Base-by-base conservation (phyloP, 2,113 vertebrate genomes). In the Myotis brandtii region DNA sequence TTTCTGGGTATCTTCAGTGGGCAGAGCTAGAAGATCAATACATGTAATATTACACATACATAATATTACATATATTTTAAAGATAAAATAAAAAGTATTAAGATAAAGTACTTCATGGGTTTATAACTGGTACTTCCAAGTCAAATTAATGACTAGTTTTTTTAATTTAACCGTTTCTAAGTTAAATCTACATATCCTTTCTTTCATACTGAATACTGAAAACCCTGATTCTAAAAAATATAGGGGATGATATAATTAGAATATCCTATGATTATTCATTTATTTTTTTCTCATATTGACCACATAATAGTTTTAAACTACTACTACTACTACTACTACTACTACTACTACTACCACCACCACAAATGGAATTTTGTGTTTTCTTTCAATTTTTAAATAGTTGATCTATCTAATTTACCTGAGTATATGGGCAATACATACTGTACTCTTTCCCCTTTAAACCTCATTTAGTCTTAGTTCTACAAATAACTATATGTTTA, bases 211-310 rank as follows among this genome's bases (percentile, higher is more conserved):
- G 76, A 94, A 89, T 16, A 52, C 50, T 64, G 10, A 62, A 62
- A 75, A 62, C 64, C 3, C 17, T 40, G 25, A 59, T 43, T 37
- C 30, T n/a, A 40, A 66, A 32, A 82, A 76, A 69, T 82, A 67
- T 3, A 86, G 8, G n/a, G 7, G 17, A 54, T 64, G 17, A 84
- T 66, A 56, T 43, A 66, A 66, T 72, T 83, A 64, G n/a, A 82
- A 69, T 82, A 83, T 69, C 23, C 40, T 70, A 43, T n/a, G 37
- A 18, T 56, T 25, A 56, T 7, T 32, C 21, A 14, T 69, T 86
- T 89, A 56, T 84, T 95, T 75, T 75, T 43, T 81, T 91, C 66
- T 96, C 40, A 27, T 34, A 13, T 40, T 70, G 62, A 83, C 6
- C 9, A 79, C 3, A 23, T 17, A 48, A 18, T 37, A 37, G 37